These are phyloP conservation scores for Eremophila alpestris DNA, from an alignment of 2,797 vertebrate genomes.

Conservation along the genomic window DNA sequence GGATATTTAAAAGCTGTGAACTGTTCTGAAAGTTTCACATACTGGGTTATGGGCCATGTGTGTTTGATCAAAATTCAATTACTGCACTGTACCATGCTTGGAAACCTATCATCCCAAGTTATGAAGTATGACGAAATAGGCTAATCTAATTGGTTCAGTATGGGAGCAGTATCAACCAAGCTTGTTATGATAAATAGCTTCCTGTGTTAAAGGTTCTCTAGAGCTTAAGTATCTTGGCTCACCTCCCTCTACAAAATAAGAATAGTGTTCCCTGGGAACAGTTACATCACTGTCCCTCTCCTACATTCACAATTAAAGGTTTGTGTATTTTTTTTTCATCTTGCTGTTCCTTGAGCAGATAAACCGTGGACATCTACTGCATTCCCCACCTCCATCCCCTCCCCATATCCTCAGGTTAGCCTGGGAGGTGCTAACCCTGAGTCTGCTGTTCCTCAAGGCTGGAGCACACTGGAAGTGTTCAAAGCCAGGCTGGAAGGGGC, in stretches of 20 bases:
- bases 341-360: conserved; percentile 55
- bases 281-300: conserved; percentile 77
- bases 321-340: conserved; percentile 63
- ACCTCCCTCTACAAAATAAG: conserved; percentile 78
- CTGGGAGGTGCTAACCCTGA: rapidly evolving
- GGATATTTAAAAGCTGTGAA: conserved; percentile 85
- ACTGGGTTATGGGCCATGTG: conserved; percentile 89
- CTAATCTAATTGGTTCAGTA: conserved; percentile 90
- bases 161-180: conserved; percentile 87
- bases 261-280: conserved; percentile 80
- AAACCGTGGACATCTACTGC: not conserved
- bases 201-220: conserved; percentile 87
- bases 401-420: not conserved
- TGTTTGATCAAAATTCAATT: conserved; percentile 97
- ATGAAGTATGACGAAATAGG: conserved; percentile 90
- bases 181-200: conserved; percentile 91
- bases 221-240: conserved; percentile 84
- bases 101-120: conserved; percentile 87
- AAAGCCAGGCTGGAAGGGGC: not conserved
- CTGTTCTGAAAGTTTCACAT: conserved; percentile 83
- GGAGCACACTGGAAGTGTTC: not conserved
- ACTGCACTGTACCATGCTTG: conserved; percentile 87
- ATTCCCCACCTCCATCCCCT: not conserved
- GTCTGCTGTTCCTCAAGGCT: not conserved
- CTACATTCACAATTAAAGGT: conserved; percentile 65